Evolutionary conservation across 53 echinoderm and acorn worm genomes (phyloP).

Genomic region (Mesocentrotus franciscanus): DNA sequence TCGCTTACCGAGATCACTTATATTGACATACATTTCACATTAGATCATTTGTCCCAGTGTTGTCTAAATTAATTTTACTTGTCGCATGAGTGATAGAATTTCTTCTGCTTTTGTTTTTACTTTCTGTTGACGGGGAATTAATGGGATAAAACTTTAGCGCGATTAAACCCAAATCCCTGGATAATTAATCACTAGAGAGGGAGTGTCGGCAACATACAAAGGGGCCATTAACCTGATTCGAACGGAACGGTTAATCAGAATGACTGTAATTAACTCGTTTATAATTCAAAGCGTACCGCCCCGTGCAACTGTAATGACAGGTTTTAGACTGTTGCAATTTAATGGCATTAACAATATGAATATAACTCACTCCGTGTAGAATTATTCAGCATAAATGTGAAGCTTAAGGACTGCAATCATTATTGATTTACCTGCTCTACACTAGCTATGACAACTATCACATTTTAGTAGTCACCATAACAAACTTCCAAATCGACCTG

Average conservation of each 20-base stretch:
- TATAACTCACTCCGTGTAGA: no score
- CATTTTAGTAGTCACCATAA: no score
- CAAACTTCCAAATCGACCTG: no score
- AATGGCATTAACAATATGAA: not conserved
- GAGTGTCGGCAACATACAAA: not conserved
- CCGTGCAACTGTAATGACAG: not conserved
- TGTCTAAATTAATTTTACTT: not conserved
- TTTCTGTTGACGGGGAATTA: not conserved
- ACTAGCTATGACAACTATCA: no score
- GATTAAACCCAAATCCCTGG: not conserved
- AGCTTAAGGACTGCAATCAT: no score
- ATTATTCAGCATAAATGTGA: no score
- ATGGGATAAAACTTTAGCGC: not conserved
- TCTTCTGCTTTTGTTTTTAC: not conserved
- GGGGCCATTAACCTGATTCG: constrained; percentile 12
- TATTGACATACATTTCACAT: not conserved
- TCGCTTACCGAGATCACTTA: not conserved
- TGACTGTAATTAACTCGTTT: not conserved
- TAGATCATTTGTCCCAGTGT: not conserved
- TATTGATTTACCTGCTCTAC: no score
- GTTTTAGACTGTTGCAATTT: not conserved
- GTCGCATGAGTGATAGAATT: not conserved
- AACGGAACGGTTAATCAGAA: not conserved
- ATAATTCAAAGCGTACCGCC: not conserved
- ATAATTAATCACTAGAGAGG: not conserved